These are phyloP conservation scores for Oreamnos americanus DNA, from an alignment of 2,113 vertebrate genomes.

Conservation along the genomic window DNA sequence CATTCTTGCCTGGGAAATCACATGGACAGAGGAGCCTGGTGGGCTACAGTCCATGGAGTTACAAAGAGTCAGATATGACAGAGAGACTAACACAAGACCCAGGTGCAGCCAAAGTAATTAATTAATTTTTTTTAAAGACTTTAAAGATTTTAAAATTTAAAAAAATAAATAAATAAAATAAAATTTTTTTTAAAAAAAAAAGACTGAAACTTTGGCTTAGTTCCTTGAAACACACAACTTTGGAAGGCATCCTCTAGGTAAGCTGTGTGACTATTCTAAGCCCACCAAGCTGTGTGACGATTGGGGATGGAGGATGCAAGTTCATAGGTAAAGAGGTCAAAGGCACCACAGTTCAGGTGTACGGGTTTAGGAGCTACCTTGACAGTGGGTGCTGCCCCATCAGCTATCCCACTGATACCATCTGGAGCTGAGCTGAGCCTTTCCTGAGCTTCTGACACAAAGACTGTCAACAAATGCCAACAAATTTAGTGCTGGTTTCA, in stretches of 20 bases:
- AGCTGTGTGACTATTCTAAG: not conserved
- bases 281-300: not conserved
- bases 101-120: not conserved
- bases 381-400: not conserved
- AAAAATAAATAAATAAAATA: no score
- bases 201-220: not conserved
- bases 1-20: not conserved
- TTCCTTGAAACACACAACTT: not conserved
- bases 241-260: not conserved
- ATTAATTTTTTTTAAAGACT: not conserved
- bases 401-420: not conserved
- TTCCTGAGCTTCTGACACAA: not conserved
- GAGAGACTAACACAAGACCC: not conserved
- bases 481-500: not conserved
- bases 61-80: not conserved
- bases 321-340: not conserved
- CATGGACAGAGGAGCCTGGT: not conserved
- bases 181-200: not conserved
- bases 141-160: no score
- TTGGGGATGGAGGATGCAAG: fast-evolving
- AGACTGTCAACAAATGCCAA: not conserved
- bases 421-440: not conserved
- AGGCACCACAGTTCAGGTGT: fast-evolving
- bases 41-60: not conserved
- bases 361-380: not conserved